Percentiles rank a stretch among this genome's conserved stretches.
Evolutionary conservation across 2,113 vertebrate genomes (phyloP).

Genomic region (Seriola quinqueradiata): DNA sequence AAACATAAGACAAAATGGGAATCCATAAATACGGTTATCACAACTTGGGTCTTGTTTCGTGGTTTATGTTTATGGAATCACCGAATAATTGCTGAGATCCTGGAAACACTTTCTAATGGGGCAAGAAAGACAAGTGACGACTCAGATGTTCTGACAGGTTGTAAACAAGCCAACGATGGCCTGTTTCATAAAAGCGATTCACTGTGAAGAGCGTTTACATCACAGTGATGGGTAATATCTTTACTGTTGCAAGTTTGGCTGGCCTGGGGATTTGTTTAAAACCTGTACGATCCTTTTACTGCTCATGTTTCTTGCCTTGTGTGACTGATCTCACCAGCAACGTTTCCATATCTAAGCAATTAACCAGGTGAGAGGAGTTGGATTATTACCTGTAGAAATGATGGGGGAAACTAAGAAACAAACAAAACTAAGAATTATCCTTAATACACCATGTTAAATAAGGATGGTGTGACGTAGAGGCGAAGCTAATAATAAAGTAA

Average conservation of each 20-base stretch:
- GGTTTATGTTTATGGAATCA: neutral
- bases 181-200: slow-evolving; percentile 33
- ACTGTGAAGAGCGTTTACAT: slow-evolving; percentile 31
- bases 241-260: slow-evolving; percentile 1
- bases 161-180: slow-evolving; percentile 30
- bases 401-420: neutral
- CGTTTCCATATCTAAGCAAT: neutral
- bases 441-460: slow-evolving; percentile 35
- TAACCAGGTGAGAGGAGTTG: neutral
- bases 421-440: slow-evolving; percentile 6
- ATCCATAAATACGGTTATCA: neutral
- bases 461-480: slow-evolving; percentile 48
- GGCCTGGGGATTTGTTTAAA: slow-evolving; percentile 15
- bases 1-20: neutral
- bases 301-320: neutral
- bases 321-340: neutral
- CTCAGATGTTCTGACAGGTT: slow-evolving; percentile 29
- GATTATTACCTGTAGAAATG: neutral
- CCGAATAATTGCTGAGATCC: slow-evolving; percentile 12
- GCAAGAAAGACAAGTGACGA: neutral
- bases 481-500: slow-evolving; percentile 53
- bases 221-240: slow-evolving; percentile 11
- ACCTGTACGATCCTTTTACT: neutral
- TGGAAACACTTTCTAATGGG: slow-evolving; percentile 36
- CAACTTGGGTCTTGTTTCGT: neutral